phyloP scores from a whole-genome alignment of 2,888 invertebrate genomes.

The Acleris emargana region DNA sequence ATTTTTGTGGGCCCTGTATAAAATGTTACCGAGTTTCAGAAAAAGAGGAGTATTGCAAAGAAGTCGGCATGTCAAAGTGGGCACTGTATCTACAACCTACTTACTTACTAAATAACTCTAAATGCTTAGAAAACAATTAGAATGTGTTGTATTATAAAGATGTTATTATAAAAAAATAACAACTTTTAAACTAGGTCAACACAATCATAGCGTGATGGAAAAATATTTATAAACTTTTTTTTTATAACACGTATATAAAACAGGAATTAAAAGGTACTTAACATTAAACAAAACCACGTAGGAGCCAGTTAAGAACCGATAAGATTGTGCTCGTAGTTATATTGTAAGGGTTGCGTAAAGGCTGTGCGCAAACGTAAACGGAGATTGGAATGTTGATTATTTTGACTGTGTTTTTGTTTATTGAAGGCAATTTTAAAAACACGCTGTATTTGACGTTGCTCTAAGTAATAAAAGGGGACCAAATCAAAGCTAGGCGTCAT shows the following conservation, averaged over 20 bases:
- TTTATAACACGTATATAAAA: constrained; percentile 49
- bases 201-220: constrained; percentile 40
- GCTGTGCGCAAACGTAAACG: constrained; percentile 3
- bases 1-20: too few relatives aligned
- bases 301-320: constrained; percentile 41
- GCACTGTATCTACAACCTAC: too few relatives aligned
- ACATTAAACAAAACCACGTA: constrained; percentile 53
- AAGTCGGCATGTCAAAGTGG: too few relatives aligned
- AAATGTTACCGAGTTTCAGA: too few relatives aligned
- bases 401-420: too few relatives aligned
- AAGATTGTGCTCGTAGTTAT: constrained; percentile 20
- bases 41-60: too few relatives aligned
- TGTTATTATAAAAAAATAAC: neutral
- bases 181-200: constrained; percentile 2
- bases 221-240: constrained; percentile 38
- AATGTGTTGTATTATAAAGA: neutral
- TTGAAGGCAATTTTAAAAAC: too few relatives aligned
- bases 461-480: too few relatives aligned
- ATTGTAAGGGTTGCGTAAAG: constrained; percentile 6
- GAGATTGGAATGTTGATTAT: neutral
- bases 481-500: too few relatives aligned
- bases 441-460: too few relatives aligned
- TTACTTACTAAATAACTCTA: too few relatives aligned
- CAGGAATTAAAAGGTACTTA: constrained; percentile 56
- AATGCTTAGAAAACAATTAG: too few relatives aligned